These are phyloP conservation scores for Artibeus lituratus DNA, from an alignment of 2,797 vertebrate species.

Conservation along the genomic window DNA sequence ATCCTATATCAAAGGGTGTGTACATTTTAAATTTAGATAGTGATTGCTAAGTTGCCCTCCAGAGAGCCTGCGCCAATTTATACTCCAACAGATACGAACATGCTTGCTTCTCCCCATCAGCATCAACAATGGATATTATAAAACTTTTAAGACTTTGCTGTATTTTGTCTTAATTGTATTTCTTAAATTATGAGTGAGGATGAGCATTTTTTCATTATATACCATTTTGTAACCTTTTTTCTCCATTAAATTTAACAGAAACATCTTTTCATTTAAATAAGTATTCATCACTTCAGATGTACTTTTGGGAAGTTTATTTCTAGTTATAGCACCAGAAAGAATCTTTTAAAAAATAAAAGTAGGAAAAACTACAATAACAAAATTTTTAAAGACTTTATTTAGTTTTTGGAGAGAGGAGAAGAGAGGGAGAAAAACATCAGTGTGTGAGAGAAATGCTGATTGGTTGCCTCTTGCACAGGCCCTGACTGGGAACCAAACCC, in stretches of 20 bases:
- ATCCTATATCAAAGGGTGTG: neutral
- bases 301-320: neutral
- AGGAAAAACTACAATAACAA: neutral
- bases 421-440: no score
- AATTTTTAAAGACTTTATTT: no score
- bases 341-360: neutral
- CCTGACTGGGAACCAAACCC: no score
- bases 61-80: neutral
- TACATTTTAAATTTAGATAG: neutral
- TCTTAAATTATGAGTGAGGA: neutral
- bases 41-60: neutral
- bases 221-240: neutral
- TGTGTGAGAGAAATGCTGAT: no score
- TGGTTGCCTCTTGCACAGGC: no score
- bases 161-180: neutral
- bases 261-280: conserved; percentile 35
- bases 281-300: neutral
- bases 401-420: no score
- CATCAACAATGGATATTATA: neutral
- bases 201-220: neutral
- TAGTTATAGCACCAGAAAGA: conserved; percentile 21
- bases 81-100: neutral
- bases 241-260: neutral
- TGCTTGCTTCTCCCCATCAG: neutral
- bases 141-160: neutral